Base-by-base conservation (phyloP, 2,888 invertebrate species). In the Gymnosoma rotundatum region DNA sequence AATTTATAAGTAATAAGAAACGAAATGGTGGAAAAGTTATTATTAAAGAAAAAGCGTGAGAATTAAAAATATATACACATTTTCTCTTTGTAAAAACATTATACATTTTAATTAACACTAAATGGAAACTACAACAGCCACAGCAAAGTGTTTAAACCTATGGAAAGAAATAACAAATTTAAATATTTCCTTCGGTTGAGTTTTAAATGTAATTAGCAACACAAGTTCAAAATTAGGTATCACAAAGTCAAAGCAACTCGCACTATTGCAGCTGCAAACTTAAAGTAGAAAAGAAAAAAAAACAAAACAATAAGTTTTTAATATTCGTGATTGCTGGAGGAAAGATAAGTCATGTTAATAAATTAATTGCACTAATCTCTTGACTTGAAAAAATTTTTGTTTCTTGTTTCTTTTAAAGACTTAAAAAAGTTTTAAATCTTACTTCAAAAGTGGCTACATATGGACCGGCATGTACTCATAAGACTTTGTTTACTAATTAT, bases 91-190 rank as follows among this genome's bases (percentile, higher is more conserved):
- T 80, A 63, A 72, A 83, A 76, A 32, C 72, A 80, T 50, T 83
- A 80, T 76, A 73, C 83, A 80, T 83, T 80, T 80, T 80, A 83
- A 83, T 83, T 80, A 80, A 67, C 80, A 76, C 76, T 72, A 63
- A 70, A 76, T 52, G 36, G 54, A 16, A 48, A 56, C 36, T 38
- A 25, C 14, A 54, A 66, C 25, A 76, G 6, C 32, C 25, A 32
- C 6, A 32, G 6, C 32, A 52, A 60, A 52, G 42, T 67, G 56
- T 58, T 63, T 60, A 2, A 14, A 61, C 9, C 8, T 6, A 38
- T 42, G 6, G 32, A 73, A 25, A 32, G 42, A 48, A 60, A 52
- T 69, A 61, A 54, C 0, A n/a, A 32, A 6, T 32, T 45, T 36
- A 32, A 52, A 64, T 67, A 73, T 80, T 83, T 76, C 61, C 56